These are phyloP conservation scores for Micoletzkya japonica DNA, from an alignment of 2,888 invertebrate genomes.

Conservation along the genomic window DNA sequence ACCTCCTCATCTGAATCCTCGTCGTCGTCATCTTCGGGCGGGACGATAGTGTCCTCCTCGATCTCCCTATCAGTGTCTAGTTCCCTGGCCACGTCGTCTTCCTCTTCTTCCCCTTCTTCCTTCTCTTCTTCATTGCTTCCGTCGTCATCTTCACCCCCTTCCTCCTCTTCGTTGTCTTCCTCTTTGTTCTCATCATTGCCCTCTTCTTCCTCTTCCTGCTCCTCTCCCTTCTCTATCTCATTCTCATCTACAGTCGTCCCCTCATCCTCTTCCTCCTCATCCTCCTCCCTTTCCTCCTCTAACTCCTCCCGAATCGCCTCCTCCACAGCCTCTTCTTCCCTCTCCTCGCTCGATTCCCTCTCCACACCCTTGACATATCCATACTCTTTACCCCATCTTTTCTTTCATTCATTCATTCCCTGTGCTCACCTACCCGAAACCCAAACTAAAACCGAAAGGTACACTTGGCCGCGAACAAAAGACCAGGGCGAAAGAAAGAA, in stretches of 20 bases:
- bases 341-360: too few species aligned
- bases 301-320: slow-evolving; percentile 14
- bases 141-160: slow-evolving; percentile 5
- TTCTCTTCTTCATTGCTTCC: neutral
- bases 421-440: too few species aligned
- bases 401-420: too few species aligned
- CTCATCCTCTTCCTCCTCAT: neutral
- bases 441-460: too few species aligned
- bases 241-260: neutral
- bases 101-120: slow-evolving; percentile 8
- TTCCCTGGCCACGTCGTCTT: slow-evolving; percentile 10
- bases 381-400: too few species aligned
- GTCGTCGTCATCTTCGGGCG: slow-evolving; percentile 28
- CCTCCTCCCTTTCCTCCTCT: neutral
- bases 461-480: too few species aligned
- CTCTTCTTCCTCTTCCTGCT: slow-evolving; percentile 16
- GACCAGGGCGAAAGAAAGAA: too few species aligned
- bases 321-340: too few species aligned
- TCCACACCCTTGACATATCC: too few species aligned
- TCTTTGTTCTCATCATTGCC: slow-evolving; percentile 8
- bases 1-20: slow-evolving; percentile 28
- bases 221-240: neutral
- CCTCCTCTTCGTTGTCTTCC: slow-evolving; percentile 14
- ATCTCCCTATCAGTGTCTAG: neutral
- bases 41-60: neutral